Base-by-base conservation (phyloP, 2,113 vertebrate genomes). In the Rhombomys opimus region DNA sequence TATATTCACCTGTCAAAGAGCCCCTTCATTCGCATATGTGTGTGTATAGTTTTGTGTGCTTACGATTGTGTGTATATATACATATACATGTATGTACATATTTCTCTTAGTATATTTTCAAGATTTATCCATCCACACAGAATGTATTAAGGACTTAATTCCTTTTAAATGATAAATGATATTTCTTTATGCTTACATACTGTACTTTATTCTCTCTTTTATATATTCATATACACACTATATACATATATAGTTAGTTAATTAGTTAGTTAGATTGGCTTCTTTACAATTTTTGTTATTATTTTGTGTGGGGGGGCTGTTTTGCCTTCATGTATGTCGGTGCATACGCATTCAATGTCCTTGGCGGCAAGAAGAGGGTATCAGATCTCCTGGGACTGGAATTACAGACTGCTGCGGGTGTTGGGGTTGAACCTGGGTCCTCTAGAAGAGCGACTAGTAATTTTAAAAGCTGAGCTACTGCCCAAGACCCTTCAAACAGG, bases 51-150 rank as follows among this genome's bases (percentile, higher is more conserved):
- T 70, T 5, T 32, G 32, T 35, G 6, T 35, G 30, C 35, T 32
- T 32, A 68, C 8, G 18, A 25, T 57, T 32, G 4, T 68, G 30
- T 68, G 32, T 12, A 32, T 13, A 12, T 30, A 32, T 32, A 38
- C 41, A 25, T 11, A 22, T 73, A 3, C 22, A 10, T 38, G 8
- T 75, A 6, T 75, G 22, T 41, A 67, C 3, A 30, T 88, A 70
- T 72, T 30, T 72, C 70, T 70, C 50, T 88, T 91, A 86, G 50
- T n/a, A 77, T 93, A 32, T 75, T 52, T 88, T 91, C 68, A 94
- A 14, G 13, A 35, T 89, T 89, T 77, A 76, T 54, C 17, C 32
- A 88, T 94, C 23, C n/a, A 13, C 50, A 65, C 86, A 86, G 73
- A 73, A 57, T 75, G 9, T 59, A 88, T 84, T 30, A 30, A 89